These are phyloP conservation scores for Aphis craccivora DNA, from an alignment of 1,140 invertebrate genomes.

Conservation along the genomic window DNA sequence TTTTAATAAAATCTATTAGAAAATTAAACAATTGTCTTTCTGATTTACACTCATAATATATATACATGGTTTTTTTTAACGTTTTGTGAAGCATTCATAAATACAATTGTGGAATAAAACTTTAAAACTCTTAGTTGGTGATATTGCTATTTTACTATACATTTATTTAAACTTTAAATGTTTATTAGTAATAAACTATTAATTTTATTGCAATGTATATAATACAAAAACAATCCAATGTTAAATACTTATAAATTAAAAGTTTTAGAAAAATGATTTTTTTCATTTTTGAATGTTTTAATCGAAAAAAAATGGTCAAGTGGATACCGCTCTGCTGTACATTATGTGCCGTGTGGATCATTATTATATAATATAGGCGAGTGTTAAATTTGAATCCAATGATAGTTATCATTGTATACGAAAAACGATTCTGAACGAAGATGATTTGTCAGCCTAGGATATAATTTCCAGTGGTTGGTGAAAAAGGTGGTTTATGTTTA, in stretches of 20 bases:
- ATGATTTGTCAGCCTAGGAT: too few relatives aligned
- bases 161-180: background rate
- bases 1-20: background rate
- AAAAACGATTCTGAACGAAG: too few relatives aligned
- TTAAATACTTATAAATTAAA: background rate
- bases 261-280: background rate
- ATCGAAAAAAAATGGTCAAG: too few relatives aligned
- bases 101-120: background rate
- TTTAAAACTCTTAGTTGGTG: background rate
- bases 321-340: too few relatives aligned
- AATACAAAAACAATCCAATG: background rate
- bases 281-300: background rate
- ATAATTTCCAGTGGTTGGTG: too few relatives aligned
- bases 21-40: too few relatives aligned
- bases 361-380: too few relatives aligned
- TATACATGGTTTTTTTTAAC: background rate
- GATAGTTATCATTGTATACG: too few relatives aligned
- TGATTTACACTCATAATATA: too few relatives aligned
- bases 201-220: background rate
- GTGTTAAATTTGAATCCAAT: too few relatives aligned
- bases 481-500: too few relatives aligned
- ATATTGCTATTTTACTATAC: background rate
- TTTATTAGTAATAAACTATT: background rate
- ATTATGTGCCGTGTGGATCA: too few relatives aligned
- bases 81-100: background rate